phyloP scores from a whole-genome alignment of 1,140 invertebrate species.

The Brachionus angularis region DNA sequence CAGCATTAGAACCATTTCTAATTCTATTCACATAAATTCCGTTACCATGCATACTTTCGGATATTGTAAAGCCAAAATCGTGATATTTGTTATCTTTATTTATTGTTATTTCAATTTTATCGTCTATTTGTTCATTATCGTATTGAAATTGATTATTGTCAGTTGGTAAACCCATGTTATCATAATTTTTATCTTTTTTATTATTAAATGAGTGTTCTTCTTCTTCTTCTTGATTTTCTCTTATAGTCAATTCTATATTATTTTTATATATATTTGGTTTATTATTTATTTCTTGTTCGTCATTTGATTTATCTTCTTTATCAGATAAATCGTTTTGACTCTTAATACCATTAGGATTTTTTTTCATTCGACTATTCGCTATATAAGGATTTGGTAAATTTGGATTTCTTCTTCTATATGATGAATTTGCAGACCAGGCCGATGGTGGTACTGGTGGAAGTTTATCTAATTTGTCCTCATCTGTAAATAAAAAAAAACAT shows the following conservation, averaged over 20 bases:
- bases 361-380: constrained; percentile 21
- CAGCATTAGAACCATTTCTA: not conserved
- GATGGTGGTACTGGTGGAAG: constrained; percentile 31
- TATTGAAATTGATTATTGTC: not conserved
- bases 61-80: constrained; percentile 32
- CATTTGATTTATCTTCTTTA: not conserved
- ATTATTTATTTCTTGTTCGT: not conserved
- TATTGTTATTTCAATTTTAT: constrained; percentile 11
- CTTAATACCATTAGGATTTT: not conserved
- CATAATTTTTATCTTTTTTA: constrained; percentile 27
- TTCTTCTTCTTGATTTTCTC: constrained; percentile 39
- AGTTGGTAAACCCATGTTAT: constrained; percentile 8
- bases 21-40: constrained; percentile 33
- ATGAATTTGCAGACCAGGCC: constrained; percentile 31
- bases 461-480: constrained; percentile 41
- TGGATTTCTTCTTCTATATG: constrained; percentile 30
- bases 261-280: constrained; percentile 15
- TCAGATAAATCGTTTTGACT: constrained; percentile 11
- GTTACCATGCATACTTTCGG: constrained; percentile 22
- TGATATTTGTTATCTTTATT: not conserved
- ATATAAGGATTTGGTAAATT: not conserved
- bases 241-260: constrained; percentile 22
- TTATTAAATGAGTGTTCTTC: not conserved
- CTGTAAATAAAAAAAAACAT: not conserved
- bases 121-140: not conserved